phyloP scores from a whole-genome alignment of 1,140 invertebrate genomes.

The Lamellibrachia luymesi region DNA sequence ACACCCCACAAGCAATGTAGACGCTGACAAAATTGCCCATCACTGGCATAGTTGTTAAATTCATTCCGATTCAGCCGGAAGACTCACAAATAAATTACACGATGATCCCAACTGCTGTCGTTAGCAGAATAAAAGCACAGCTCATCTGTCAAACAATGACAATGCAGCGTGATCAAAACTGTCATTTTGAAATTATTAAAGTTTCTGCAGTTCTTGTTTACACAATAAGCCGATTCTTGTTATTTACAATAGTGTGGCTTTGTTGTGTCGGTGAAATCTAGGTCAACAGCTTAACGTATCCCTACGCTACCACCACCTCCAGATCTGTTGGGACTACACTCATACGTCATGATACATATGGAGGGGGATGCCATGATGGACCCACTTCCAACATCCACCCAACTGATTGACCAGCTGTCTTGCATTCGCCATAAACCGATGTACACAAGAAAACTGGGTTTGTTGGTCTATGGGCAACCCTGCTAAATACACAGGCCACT shows the following conservation, averaged over 20 bases:
- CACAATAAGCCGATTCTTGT: not conserved
- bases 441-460: not conserved
- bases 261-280: not conserved
- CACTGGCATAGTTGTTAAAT: too few species aligned
- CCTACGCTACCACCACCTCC: not conserved
- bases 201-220: not conserved
- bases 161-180: not conserved
- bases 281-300: not conserved
- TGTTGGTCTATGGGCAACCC: not conserved
- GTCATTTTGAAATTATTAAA: not conserved
- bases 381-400: not conserved
- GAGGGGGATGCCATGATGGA: too few species aligned
- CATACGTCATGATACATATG: too few species aligned
- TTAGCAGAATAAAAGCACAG: not conserved
- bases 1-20: not conserved
- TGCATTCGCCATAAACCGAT: not conserved
- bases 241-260: not conserved
- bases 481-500: not conserved
- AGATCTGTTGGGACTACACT: not conserved
- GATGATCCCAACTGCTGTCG: not conserved
- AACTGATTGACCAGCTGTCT: not conserved
- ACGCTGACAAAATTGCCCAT: not conserved
- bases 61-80: not conserved
- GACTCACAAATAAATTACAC: not conserved
- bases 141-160: not conserved